Percentiles rank a stretch among this genome's conserved stretches.
phyloP scores from a whole-genome alignment of 1,140 invertebrate species.

The Heterodera carotae region DNA sequence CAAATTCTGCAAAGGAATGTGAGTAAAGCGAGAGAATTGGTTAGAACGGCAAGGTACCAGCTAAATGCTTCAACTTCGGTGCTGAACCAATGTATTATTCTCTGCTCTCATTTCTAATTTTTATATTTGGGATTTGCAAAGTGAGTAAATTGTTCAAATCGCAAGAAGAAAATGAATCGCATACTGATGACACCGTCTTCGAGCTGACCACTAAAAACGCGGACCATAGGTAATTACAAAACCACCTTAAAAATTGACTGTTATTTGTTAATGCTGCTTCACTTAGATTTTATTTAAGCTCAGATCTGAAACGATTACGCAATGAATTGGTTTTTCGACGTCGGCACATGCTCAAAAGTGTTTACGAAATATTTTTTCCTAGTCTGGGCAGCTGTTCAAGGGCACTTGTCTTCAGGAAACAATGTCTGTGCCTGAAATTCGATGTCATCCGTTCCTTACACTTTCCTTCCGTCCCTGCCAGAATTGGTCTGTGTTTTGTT shows the following conservation, averaged over 20 bases:
- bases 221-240: not conserved
- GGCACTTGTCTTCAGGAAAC: slow-evolving; percentile 12
- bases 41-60: slow-evolving; percentile 17
- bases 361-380: slow-evolving; percentile 20
- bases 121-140: slow-evolving; percentile 27
- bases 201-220: not conserved
- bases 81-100: slow-evolving; percentile 20
- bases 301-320: slow-evolving; percentile 3
- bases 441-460: slow-evolving; percentile 41
- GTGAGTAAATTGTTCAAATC: slow-evolving; percentile 9
- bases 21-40: slow-evolving; percentile 11
- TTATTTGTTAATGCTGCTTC: not conserved
- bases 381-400: not conserved
- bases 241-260: not conserved
- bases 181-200: slow-evolving; percentile 16
- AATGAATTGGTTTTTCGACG: slow-evolving; percentile 52
- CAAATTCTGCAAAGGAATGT: slow-evolving; percentile 17
- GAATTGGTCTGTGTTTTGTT: slow-evolving; percentile 15
- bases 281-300: slow-evolving; percentile 34
- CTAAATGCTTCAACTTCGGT: not conserved
- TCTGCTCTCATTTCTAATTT: slow-evolving; percentile 22
- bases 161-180: slow-evolving; percentile 9
- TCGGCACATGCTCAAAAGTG: slow-evolving; percentile 40
- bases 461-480: slow-evolving; percentile 23
- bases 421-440: slow-evolving; percentile 41